A percentile compares a stretch with the other conserved stretches of the same genome.
These are phyloP conservation scores for Rhynchonycteris naso DNA, from an alignment of 2,797 vertebrate species.

Conservation along the genomic window DNA sequence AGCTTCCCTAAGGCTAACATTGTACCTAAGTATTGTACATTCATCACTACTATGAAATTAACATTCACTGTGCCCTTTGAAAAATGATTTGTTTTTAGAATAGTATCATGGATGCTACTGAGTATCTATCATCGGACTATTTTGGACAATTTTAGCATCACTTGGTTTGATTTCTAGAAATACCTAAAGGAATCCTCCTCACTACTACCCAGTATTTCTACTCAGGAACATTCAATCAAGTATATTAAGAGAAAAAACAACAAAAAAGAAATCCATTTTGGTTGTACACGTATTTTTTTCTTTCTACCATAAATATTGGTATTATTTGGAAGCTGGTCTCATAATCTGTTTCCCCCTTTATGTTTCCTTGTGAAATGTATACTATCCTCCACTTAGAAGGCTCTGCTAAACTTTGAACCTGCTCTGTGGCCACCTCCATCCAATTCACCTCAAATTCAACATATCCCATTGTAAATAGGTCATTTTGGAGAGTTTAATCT, in stretches of 20 bases:
- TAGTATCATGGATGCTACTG: neutral
- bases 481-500: neutral
- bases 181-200: neutral
- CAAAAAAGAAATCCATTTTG: neutral
- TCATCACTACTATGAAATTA: neutral
- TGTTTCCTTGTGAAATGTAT: neutral
- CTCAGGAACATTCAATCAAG: neutral
- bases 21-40: neutral
- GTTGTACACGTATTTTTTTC: neutral
- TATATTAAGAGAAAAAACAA: neutral
- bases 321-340: neutral
- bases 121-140: neutral
- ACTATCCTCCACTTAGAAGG: neutral
- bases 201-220: neutral
- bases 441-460: neutral
- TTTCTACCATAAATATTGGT: neutral
- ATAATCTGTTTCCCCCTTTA: neutral
- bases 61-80: neutral
- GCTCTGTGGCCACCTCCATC: neutral
- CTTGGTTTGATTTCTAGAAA: neutral
- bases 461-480: neutral
- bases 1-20: neutral
- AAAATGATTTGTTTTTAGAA: neutral
- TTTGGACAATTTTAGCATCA: neutral
- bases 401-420: neutral